These are phyloP conservation scores for Spodoptera picta DNA, from an alignment of 2,888 invertebrate genomes.

Conservation along the genomic window DNA sequence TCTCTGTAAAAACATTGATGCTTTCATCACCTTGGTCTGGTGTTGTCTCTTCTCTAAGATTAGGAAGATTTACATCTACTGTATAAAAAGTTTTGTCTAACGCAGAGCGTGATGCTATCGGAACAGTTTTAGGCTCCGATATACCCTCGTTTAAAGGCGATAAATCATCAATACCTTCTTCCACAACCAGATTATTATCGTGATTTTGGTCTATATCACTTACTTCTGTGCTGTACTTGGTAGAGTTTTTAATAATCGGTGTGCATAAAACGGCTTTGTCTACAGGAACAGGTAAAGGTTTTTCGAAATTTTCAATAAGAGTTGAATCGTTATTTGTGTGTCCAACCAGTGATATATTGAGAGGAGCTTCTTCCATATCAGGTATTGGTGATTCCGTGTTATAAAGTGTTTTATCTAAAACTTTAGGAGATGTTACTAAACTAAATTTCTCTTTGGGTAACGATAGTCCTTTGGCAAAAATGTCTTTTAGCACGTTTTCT, in stretches of 20 bases:
- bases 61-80: not conserved
- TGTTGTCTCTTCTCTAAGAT: conserved; percentile 1
- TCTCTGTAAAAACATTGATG: not conserved
- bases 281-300: not conserved
- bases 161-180: no score
- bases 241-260: not conserved
- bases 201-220: not conserved
- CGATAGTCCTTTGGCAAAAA: no score
- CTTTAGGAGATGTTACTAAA: not conserved
- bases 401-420: not conserved
- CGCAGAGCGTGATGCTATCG: conserved; percentile 1
- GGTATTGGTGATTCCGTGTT: not conserved
- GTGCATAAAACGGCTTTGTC: not conserved
- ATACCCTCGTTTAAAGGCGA: not conserved
- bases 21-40: no score
- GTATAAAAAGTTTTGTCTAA: conserved; percentile 26
- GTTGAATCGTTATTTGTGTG: not conserved
- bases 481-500: no score
- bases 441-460: not conserved
- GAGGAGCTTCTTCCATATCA: not conserved
- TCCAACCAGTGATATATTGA: not conserved
- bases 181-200: no score
- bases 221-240: not conserved
- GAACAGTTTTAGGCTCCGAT: conserved; percentile 1
- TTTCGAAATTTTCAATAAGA: not conserved